Evolutionary conservation across 2,797 vertebrate genomes (phyloP).

Genomic region (Pangasius djambal): DNA sequence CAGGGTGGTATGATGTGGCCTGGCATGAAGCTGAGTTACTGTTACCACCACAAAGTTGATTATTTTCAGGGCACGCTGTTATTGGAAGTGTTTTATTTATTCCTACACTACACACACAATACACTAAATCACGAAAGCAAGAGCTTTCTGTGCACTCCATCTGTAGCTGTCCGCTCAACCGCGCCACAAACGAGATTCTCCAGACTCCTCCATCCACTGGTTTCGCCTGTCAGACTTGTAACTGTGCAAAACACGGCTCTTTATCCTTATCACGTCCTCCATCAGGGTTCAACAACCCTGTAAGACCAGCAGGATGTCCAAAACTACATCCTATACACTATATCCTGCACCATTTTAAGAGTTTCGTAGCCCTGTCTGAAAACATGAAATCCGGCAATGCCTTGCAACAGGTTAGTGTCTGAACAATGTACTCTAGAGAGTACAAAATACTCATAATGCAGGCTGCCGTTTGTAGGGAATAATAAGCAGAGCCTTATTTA

Average conservation of each 20-base stretch:
- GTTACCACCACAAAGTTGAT: not conserved
- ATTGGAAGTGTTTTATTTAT: too few relatives aligned
- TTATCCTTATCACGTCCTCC: constrained; percentile 46
- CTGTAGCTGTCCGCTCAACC: constrained; percentile 22
- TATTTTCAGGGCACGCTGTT: not conserved
- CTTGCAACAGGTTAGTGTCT: not conserved
- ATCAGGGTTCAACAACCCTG: not conserved
- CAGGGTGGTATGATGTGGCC: not conserved
- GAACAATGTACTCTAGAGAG: not conserved
- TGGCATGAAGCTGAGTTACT: not conserved
- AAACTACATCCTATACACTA: not conserved
- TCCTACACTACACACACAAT: too few relatives aligned
- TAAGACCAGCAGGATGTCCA: too few relatives aligned
- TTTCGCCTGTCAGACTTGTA: constrained; percentile 51
- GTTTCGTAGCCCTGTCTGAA: not conserved
- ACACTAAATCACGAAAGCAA: not conserved
- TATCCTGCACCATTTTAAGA: not conserved
- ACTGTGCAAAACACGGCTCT: constrained; percentile 52
- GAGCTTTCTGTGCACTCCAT: not conserved
- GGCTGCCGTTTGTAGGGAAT: not conserved
- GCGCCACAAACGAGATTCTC: constrained; percentile 35
- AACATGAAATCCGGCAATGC: not conserved
- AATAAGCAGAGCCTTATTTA: not conserved
- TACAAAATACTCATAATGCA: not conserved
- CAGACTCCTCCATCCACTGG: constrained; percentile 39